Evolutionary conservation across 2,797 vertebrate species (phyloP).

Genomic region (Molossus molossus): DNA sequence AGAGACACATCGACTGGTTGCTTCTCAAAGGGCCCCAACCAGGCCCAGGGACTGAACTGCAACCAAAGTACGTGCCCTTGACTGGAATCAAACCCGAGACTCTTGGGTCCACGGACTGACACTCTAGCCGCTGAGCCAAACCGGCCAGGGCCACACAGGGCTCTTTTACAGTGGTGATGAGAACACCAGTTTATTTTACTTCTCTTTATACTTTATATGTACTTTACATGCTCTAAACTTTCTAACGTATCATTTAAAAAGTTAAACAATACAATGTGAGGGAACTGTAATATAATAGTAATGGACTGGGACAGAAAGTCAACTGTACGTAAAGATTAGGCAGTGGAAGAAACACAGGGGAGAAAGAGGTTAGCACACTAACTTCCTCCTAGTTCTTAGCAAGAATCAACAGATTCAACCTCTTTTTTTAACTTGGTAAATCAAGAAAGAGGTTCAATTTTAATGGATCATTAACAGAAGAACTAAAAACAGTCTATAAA

Average conservation of each 20-base stretch:
- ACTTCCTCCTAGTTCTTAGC: background rate
- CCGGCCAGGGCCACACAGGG: no score
- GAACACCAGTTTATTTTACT: background rate
- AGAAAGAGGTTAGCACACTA: background rate
- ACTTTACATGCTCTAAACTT: background rate
- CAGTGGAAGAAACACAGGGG: background rate
- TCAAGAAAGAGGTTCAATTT: background rate
- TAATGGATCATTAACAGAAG: background rate
- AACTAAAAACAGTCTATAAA: background rate
- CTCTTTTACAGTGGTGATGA: background rate
- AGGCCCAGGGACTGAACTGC: no score
- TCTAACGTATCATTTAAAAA: background rate
- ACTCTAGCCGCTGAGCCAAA: no score
- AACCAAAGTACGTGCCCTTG: no score
- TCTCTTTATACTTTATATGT: background rate
- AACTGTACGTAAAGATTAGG: background rate
- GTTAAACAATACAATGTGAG: background rate
- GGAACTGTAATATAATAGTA: background rate
- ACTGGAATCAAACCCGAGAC: no score
- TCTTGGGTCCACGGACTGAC: no score
- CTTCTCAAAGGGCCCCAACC: no score
- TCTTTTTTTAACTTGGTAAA: background rate
- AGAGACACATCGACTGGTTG: no score
- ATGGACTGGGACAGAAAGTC: background rate
- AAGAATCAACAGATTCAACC: background rate